Evolutionary conservation across 2,113 vertebrate genomes (phyloP), one percentile per base, ranked within the genome.

Genomic region (Halichoerus grypus): DNA sequence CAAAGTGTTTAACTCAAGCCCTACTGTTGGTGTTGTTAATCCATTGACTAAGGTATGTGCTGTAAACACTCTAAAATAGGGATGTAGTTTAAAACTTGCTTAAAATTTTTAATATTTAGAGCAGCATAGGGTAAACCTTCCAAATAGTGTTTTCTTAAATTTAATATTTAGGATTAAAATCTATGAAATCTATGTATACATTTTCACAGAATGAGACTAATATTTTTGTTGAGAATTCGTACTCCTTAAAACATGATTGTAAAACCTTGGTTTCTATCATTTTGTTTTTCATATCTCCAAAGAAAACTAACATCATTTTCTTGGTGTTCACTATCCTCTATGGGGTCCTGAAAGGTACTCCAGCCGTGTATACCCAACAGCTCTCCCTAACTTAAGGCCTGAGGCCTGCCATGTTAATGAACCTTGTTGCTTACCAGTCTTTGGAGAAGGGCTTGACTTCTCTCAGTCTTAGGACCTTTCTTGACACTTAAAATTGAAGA

Each of bases 11-110:
- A 99, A 99, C 98, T 98, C 99, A 98, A 99, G 99, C 97, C 99
- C 99, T 94, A 99, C 99, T 93, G 99, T 99, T 98, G 99, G 99
- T 98, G 99, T 99, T 95, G 99, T 99, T 99, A 99, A 99, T 98
- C 99, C 99, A 79, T 99, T 99, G 98, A 99, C 99, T 88, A 99
- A 99, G 99, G 99, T 99, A 99, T 98, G 99, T 98, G 98, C 92
- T 95, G 0, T 91, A 98, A 97, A 98, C 94, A 97, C 82, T 97
- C 69, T 98, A 97, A 97, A 97, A 98, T 97, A 95, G 94, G 95
- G 82, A 89, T 97, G 9, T 97, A 61, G 88, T 90, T 93, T 76
- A 95, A 84, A 86, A 91, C 24, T 53, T 71, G 49, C 39, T 91
- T 88, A 88, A 83, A 94, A 74, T 39, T 92, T 72, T 26, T 65